Base-by-base conservation (phyloP, 2,797 vertebrate species). In the Hippopotamyrus pictus region DNA sequence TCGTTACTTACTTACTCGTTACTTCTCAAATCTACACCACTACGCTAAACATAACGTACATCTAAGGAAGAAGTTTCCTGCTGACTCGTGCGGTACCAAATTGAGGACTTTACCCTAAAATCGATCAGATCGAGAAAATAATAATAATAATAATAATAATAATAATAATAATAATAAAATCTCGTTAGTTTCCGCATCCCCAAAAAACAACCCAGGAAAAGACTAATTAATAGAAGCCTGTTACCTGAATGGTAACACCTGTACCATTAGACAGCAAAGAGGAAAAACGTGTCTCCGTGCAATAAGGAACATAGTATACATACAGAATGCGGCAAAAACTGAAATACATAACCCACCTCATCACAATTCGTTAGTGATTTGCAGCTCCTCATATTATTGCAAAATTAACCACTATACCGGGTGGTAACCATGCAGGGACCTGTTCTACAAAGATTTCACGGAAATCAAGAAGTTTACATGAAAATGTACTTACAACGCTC, bases 401-500 rank as follows among this genome's bases (percentile, higher is more conserved):
- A 85, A 85, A 85, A 85, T 51, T 85, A 51, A 48, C 9, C 44
- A 29, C 22, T 51, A 22, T 7, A 79, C 17, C 73, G 73, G 37
- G 73, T 44, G 17, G 14, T 79, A 79, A 79, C 37, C 73, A 41
- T 44, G 41, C 73, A n/a, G 37, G 73, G 37, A n/a, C 33, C 41
- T 44, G 73, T 79, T 79, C 41, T 79, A 14, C 73, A 79, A 79
- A 79, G 17, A 79, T 79, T 79, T 79, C 14, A 44, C 41, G 17
- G 17, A 44, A 79, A 79, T 44, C 17, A 17, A 46, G 41, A 46
- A 46, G 73, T 79, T 79, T 19, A 46, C 19, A 8, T 17, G 29
- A 79, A 29, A 85, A 62, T 65, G n/a, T 89, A 83, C 88, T 89
- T 83, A 89, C 88, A 89, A 83, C 22, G 25, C 29, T 54, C 69